A percentile compares a stretch with the other conserved stretches of the same genome.
Conservation (phyloP, 2,797 vertebrate species). For the Gorsachius magnificus region DNA sequence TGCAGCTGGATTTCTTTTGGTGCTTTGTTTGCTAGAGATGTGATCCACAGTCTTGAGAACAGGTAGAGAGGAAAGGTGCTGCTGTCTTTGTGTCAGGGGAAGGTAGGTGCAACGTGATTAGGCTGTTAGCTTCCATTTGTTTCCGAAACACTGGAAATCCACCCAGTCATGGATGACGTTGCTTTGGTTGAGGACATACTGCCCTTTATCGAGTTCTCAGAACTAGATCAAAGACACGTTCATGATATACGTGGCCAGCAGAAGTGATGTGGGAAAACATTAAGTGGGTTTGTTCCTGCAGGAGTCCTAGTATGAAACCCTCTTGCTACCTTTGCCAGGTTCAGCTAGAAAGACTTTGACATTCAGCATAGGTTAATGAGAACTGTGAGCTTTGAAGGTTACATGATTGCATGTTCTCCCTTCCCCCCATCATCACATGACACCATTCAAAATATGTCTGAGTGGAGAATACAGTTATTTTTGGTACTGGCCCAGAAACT, state of each 20-base stretch:
- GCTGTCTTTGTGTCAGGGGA: background rate
- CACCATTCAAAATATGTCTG: slow-evolving; percentile 50
- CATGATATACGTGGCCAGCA: rapidly evolving
- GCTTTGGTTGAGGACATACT: background rate
- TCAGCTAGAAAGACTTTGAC: background rate
- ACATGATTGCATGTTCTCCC: background rate
- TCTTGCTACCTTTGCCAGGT: background rate
- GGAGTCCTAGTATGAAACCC: background rate
- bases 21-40: slow-evolving; percentile 2
- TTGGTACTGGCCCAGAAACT: slow-evolving; percentile 57
- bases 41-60: background rate
- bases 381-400: slow-evolving; percentile 33
- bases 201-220: background rate
- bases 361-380: background rate
- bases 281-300: background rate
- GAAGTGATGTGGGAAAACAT: background rate
- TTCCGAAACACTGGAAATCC: background rate
- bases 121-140: rapidly evolving
- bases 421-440: slow-evolving; percentile 42
- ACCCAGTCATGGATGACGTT: background rate
- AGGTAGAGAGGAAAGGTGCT: background rate
- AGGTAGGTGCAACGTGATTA: background rate
- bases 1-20: background rate
- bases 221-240: background rate
- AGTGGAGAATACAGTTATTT: slow-evolving; percentile 51